Conservation (phyloP, 2,888 invertebrate genomes). For the Polymixis lichenea region DNA sequence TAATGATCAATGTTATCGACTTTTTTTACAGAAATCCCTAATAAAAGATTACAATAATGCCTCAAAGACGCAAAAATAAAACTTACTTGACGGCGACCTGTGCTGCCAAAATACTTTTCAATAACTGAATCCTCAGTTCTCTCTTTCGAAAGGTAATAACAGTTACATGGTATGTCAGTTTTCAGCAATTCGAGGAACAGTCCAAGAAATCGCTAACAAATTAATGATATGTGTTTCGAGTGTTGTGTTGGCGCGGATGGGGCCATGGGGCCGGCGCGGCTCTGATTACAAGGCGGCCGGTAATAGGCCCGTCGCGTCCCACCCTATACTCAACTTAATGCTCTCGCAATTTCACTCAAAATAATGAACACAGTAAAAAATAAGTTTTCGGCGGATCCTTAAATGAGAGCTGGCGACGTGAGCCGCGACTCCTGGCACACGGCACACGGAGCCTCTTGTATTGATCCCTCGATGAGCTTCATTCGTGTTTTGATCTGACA, state of each 20-base stretch:
- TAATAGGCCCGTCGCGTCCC: conserved; percentile 86
- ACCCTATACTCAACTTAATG: conserved; percentile 90
- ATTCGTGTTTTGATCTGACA: conserved; percentile 75
- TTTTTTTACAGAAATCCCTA: conserved; percentile 26
- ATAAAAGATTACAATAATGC: conserved; percentile 19
- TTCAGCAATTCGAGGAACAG: conserved; percentile 70
- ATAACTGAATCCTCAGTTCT: conserved; percentile 39
- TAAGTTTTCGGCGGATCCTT: conserved; percentile 82
- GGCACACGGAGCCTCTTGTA: conserved; percentile 70
- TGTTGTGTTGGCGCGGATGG: conserved; percentile 76
- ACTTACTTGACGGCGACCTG: conserved; percentile 2
- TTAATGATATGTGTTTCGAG: conserved; percentile 82
- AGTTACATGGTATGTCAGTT: conserved; percentile 66
- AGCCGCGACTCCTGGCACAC: conserved; percentile 69
- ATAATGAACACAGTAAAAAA: conserved; percentile 89
- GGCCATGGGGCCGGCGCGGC: conserved; percentile 76
- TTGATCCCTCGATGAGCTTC: conserved; percentile 73
- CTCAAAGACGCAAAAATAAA: conserved; percentile 22
- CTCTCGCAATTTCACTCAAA: conserved; percentile 90
- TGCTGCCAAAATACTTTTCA: conserved; percentile 37
- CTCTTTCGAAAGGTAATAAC: conserved; percentile 52
- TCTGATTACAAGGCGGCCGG: conserved; percentile 88
- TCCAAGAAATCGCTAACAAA: conserved; percentile 83
- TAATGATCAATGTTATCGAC: conserved; percentile 51
- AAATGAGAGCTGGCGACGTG: conserved; percentile 84